phyloP scores from a whole-genome alignment of 2,888 invertebrate genomes.

The Mesorhabditis spiculigera region DNA sequence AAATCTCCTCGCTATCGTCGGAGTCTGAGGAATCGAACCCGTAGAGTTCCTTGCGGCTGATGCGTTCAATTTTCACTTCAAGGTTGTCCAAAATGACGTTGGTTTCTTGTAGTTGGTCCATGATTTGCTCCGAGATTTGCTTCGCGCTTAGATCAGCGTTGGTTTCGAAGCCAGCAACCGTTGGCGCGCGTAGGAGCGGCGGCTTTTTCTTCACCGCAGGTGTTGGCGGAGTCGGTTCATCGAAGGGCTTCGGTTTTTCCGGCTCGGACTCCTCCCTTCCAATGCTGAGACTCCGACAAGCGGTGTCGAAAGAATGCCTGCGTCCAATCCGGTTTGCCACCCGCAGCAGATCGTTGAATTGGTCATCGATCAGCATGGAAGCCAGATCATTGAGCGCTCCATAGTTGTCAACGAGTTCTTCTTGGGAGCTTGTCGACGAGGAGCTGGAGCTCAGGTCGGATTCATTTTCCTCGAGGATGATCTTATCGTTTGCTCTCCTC shows the following conservation, averaged over 20 bases:
- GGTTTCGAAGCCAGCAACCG: slow-evolving; percentile 2
- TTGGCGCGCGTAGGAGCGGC: background rate
- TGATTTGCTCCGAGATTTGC: background rate
- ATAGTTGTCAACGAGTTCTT: background rate
- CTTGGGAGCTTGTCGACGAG: background rate
- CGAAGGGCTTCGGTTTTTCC: background rate
- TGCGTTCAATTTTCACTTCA: background rate
- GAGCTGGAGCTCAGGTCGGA: background rate
- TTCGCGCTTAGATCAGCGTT: background rate
- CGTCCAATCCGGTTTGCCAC: slow-evolving; percentile 1
- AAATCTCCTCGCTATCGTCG: background rate
- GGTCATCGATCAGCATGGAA: background rate
- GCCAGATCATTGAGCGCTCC: background rate
- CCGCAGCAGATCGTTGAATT: background rate
- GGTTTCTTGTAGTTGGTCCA: background rate
- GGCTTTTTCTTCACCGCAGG: background rate
- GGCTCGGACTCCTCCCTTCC: background rate
- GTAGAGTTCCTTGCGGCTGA: slow-evolving; percentile 2
- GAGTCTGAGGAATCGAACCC: background rate
- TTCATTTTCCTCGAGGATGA: slow-evolving; percentile 3
- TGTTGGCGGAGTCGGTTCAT: background rate
- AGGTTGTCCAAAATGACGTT: background rate
- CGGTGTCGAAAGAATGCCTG: background rate
- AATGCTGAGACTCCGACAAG: background rate
- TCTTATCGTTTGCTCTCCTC: background rate